Base-by-base conservation (phyloP, 53 echinoderm and acorn worm species). In the Paracentrotus lividus region DNA sequence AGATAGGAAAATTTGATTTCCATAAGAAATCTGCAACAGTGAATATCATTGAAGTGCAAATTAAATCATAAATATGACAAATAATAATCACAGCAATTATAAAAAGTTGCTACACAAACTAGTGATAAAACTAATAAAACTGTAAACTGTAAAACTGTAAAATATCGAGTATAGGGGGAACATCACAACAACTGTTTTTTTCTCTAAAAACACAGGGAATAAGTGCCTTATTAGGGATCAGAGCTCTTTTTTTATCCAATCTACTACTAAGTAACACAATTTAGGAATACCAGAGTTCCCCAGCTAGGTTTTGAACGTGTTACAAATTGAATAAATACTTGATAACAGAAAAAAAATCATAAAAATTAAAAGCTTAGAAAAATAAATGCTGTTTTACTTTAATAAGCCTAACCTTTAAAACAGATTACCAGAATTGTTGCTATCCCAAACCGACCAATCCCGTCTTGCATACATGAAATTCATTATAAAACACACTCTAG, bases 1-100 rank as follows among this genome's bases (percentile, higher is more conserved):
- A 13, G 8, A 64, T 10, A 59, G 31, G 31, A 64, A 27, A 64
- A 31, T 64, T 27, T 29, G 8, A 64, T 8, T 64, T 64, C 8
- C 8, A 64, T 8, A 31, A 64, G 31, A 64, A 1, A 64, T 64
- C 3, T 0, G 31, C 64, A 64, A 34, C 36, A 72, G 18, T 18
- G 38, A 72, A 72, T 21, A 9, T 15, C 40, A 72, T 38, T 32
- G 36, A 36, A 40, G 72, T 72, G 72, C 72, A 72, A 72, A n/a
- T n/a, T n/a, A n/a, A 40, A 40, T 38, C 1, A 72, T 10, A 72
- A 72, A 72, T 40, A 72, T 38, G 20, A 40, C 40, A 40, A 72
- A 72, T 72, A 72, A 72, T 38, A 72, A 72, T 72, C 72, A 72
- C 72, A 72, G 72, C 72, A 72, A 72, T 38, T 72, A 36, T 20